These are phyloP conservation scores for Pheosia tremula DNA, from an alignment of 2,888 invertebrate genomes.

Conservation along the genomic window DNA sequence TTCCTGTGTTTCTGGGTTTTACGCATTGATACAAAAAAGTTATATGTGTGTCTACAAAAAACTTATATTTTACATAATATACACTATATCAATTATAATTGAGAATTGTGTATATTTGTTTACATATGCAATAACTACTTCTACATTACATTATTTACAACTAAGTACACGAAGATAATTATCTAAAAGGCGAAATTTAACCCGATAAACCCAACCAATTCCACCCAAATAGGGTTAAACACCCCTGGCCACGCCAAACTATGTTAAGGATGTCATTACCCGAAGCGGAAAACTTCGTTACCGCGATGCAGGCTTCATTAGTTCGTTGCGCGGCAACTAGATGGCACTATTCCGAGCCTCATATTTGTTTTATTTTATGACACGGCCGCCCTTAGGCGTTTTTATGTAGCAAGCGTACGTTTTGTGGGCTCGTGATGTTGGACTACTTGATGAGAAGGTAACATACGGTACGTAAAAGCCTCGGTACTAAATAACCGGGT, in stretches of 20 bases:
- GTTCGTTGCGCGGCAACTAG: slow-evolving; percentile 16
- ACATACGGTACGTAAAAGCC: neutral
- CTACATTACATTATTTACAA: neutral
- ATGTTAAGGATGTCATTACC: slow-evolving; percentile 26
- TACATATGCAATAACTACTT: neutral
- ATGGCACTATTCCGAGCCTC: slow-evolving; percentile 12
- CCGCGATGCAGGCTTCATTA: slow-evolving; percentile 28
- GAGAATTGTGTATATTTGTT: no score
- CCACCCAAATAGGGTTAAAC: neutral
- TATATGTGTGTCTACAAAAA: no score
- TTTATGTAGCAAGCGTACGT: slow-evolving; percentile 30
- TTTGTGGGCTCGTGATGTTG: slow-evolving; percentile 16
- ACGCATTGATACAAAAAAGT: no score
- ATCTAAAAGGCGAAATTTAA: neutral
- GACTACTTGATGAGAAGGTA: slow-evolving; percentile 12
- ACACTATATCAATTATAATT: no score
- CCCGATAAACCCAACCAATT: slow-evolving; percentile 1
- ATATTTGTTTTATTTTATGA: slow-evolving; percentile 36
- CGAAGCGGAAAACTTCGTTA: slow-evolving; percentile 30
- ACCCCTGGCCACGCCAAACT: slow-evolving; percentile 12
- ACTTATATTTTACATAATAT: no score
- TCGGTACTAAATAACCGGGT: neutral
- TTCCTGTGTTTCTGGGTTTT: no score
- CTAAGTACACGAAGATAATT: neutral
- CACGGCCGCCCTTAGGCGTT: slow-evolving; percentile 18